phyloP scores from a whole-genome alignment of 2,888 invertebrate species.

The Ophion costatus region DNA sequence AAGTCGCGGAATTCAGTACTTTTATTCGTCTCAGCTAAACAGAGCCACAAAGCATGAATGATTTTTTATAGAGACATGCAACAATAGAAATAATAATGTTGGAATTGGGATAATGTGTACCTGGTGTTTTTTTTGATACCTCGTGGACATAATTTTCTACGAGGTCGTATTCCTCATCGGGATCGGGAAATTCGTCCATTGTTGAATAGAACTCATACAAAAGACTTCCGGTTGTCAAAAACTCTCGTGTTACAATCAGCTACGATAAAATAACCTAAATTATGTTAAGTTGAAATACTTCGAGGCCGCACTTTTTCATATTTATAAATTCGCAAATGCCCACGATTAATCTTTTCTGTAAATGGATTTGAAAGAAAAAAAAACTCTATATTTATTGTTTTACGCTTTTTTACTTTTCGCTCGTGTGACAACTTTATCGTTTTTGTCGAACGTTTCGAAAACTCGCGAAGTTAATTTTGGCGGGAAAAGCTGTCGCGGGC shows the following conservation, averaged over 20 bases:
- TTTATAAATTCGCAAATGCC: not conserved
- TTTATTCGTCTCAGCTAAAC: not conserved
- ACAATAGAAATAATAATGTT: not conserved
- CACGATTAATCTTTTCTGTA: not conserved
- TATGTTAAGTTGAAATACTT: conserved; percentile 2
- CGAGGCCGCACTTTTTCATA: not conserved
- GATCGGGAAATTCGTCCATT: conserved; percentile 82
- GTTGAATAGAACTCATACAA: conserved; percentile 21
- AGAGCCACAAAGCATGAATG: conserved; percentile 2
- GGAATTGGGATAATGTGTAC: conserved; percentile 66
- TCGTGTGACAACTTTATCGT: not conserved
- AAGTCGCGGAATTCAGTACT: not conserved
- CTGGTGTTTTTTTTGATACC: conserved; percentile 79
- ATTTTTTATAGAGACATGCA: not conserved
- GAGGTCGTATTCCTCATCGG: conserved; percentile 83
- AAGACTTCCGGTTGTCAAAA: conserved; percentile 3
- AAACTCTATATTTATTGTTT: no score
- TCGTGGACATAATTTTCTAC: conserved; percentile 81
- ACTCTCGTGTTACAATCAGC: not conserved
- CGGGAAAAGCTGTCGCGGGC: conserved; percentile 10
- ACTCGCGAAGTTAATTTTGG: not conserved
- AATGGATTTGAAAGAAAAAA: not conserved
- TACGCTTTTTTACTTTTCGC: not conserved
- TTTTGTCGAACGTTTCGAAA: not conserved
- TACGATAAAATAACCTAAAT: conserved; percentile 31